A percentile compares a stretch with the other conserved stretches of the same genome.
Evolutionary conservation across 2,888 invertebrate genomes (phyloP).

Genomic region (Diarsia rubi): DNA sequence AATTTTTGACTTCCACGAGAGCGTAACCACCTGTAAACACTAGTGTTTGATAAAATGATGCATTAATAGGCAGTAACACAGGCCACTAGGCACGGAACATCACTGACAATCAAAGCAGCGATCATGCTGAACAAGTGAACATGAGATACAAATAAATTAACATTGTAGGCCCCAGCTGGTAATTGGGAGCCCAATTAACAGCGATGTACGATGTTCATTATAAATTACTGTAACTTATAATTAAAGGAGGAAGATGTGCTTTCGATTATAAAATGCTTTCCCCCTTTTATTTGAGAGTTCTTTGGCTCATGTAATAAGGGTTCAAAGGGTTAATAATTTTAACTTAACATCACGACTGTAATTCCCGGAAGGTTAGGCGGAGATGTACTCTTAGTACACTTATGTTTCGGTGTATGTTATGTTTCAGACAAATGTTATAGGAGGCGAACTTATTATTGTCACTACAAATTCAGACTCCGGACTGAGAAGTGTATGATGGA

Average conservation of each 20-base stretch:
- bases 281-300: background rate
- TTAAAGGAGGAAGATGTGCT: background rate
- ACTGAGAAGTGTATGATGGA: background rate
- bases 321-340: background rate
- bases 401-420: no score
- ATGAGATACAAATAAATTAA: conserved; percentile 43
- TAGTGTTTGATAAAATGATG: background rate
- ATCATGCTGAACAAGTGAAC: conserved; percentile 32
- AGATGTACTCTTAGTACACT: background rate
- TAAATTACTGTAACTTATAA: conserved; percentile 7
- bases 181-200: conserved; percentile 34
- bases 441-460: background rate
- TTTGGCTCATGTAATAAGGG: background rate
- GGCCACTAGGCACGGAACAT: background rate
- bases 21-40: background rate
- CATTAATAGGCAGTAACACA: background rate
- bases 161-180: conserved; percentile 19
- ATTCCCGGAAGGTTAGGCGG: background rate
- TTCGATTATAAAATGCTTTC: background rate
- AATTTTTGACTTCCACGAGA: background rate
- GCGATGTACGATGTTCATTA: conserved; percentile 11
- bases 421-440: background rate
- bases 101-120: conserved; percentile 15
- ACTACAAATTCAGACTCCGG: background rate
- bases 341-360: background rate